Evolutionary conservation across 2,113 vertebrate species (phyloP).

Genomic region (Herpailurus yagouaroundi): DNA sequence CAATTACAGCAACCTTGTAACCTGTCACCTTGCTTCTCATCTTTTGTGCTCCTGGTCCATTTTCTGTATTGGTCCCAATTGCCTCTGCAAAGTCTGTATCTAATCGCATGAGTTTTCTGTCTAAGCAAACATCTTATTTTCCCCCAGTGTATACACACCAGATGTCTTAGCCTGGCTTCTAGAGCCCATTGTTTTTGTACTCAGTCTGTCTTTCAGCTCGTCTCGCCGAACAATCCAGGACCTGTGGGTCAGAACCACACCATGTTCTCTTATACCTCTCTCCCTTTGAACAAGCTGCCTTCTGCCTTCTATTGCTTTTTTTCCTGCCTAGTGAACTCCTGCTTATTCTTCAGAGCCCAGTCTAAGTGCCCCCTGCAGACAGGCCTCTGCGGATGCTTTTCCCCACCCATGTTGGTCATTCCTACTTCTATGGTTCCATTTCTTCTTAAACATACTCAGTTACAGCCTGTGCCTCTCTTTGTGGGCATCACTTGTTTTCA

Average conservation of each 20-base stretch:
- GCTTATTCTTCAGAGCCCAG: not conserved
- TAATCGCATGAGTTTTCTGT: not conserved
- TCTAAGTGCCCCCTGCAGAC: not conserved
- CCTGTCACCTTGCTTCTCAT: not conserved
- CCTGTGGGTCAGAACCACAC: not conserved
- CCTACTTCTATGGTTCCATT: not conserved
- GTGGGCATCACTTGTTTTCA: not conserved
- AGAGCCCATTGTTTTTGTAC: not conserved
- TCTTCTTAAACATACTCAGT: not conserved
- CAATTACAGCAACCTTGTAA: not conserved
- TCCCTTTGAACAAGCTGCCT: not conserved
- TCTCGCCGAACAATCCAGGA: not conserved
- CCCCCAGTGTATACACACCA: not conserved
- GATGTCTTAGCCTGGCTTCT: not conserved
- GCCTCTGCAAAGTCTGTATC: not conserved
- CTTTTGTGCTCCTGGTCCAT: not conserved
- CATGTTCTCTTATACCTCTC: not conserved
- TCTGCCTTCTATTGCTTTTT: not conserved
- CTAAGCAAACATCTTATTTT: not conserved
- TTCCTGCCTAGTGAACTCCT: not conserved
- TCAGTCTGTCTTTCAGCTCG: not conserved
- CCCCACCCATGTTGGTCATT: not conserved
- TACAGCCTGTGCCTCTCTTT: not conserved
- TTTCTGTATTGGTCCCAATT: not conserved
- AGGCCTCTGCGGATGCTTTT: not conserved